Base-by-base conservation (phyloP, 2,888 invertebrate species). In the Nomada lathburiana region DNA sequence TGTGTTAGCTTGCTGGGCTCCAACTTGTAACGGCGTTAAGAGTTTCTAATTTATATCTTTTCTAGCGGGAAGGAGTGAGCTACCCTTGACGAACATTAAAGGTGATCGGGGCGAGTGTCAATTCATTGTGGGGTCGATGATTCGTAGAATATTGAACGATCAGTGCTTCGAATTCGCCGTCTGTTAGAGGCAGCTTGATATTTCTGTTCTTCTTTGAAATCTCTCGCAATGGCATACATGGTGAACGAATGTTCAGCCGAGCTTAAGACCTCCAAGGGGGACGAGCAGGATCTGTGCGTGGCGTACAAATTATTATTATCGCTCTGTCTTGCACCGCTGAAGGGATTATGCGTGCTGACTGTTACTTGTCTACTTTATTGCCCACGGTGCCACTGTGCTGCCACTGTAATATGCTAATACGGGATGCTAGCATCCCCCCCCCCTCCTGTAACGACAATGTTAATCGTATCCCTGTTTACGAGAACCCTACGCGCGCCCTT, bases 331-430 rank as follows among this genome's bases (percentile, higher is more conserved):
- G 69, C 63, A 75, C 84, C 50, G 64, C 63, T 73, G 64, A 68
- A 71, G 78, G 76, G 84, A 79, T 85, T 83, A 86, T 82, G 59
- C 74, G 72, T 79, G 72, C 79, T 80, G 87, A 80, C 86, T 83
- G 86, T 90, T 91, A 89, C 86, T 88, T 86, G 86, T 86, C 87
- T 85, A 86, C 75, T 89, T 90, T 89, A 85, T 82, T 82, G 72
- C 82, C 81, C 75, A 75, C 80, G 53, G 74, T 69, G 76, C 81
- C 55, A 74, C 55, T 57, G 80, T 50, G n/a, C 74, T 76, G 77
- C 77, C 86, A 72, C 83, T 84, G 82, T 90, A 89, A 90, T 90
- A 90, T 90, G 90, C 88, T 90, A 90, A 90, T 90, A 85, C 83
- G 82, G 89, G 80, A 87, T 87, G 80, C 81, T 84, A 88, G 73